Percentiles rank a stretch among this genome's conserved stretches.
These are phyloP conservation scores for Spodoptera picta DNA, from an alignment of 2,888 invertebrate genomes.

Conservation along the genomic window DNA sequence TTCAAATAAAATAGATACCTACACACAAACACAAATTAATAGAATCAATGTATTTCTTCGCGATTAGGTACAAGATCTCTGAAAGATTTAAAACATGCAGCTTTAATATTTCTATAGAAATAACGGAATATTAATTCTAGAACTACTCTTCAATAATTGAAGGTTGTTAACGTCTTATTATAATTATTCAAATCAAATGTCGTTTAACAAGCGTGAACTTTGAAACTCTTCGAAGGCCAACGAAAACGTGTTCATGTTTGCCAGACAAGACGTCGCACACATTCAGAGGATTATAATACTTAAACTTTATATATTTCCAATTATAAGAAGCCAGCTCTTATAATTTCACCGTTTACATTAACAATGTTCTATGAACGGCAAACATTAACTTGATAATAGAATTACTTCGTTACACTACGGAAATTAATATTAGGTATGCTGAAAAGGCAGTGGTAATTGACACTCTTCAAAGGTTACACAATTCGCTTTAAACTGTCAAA, in stretches of 20 bases:
- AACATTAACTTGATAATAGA: slow-evolving; percentile 19
- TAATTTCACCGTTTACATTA: slow-evolving; percentile 42
- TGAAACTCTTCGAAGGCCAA: slow-evolving; percentile 25
- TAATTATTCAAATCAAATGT: slow-evolving; percentile 4
- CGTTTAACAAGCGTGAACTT: slow-evolving; percentile 5
- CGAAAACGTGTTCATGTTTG: slow-evolving; percentile 13
- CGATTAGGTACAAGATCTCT: no score
- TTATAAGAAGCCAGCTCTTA: slow-evolving; percentile 50
- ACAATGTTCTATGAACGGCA: slow-evolving; percentile 27
- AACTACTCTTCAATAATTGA: not conserved
- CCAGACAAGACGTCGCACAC: slow-evolving; percentile 59
- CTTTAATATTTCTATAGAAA: no score
- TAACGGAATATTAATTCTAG: no score
- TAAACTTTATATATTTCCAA: slow-evolving; percentile 61
- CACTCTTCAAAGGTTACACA: slow-evolving; percentile 18
- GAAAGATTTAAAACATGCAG: no score
- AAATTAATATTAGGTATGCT: slow-evolving; percentile 20
- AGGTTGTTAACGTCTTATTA: not conserved
- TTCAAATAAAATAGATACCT: not conserved
- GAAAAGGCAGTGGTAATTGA: slow-evolving; percentile 16
- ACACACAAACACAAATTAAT: no score
- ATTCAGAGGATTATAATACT: slow-evolving; percentile 61
- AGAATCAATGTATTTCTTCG: no score
- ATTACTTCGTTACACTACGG: slow-evolving; percentile 44
- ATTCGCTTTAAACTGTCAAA: slow-evolving; percentile 60